Base-by-base conservation (phyloP, 2,113 vertebrate species). In the Platichthys stellatus region DNA sequence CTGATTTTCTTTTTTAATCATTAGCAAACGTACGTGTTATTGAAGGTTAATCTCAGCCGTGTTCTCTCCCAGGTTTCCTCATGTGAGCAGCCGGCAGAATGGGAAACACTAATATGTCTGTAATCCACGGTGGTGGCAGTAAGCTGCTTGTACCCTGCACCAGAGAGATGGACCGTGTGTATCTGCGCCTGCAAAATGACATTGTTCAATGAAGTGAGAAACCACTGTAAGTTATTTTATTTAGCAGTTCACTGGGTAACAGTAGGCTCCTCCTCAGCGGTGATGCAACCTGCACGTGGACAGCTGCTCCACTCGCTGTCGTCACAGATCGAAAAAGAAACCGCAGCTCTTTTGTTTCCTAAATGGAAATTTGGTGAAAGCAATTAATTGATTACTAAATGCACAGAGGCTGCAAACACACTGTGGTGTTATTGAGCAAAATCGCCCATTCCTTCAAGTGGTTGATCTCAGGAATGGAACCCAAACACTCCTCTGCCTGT, bases 231-330 rank as follows among this genome's bases (percentile, higher is more conserved):
- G 74, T 64, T 81, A 45, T 81, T 89, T 84, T 82, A 87, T 86
- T 86, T 70, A 74, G 67, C 82, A 80, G 84, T 54, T 87, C 86
- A 86, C 70, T 88, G 82, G 68, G 40, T 86, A 81, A 51, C 11
- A 72, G 79, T 67, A 49, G 2, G 59, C 57, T 59, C 63, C 57
- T 69, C 58, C 76, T 83, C 28, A 40, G 24, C 26, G 20, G 43
- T 62, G 76, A 78, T 64, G 67, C 28, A 63, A 83, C 82, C 70
- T 63, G 28, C 63, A 69, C 13, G 4, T 49, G 21, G 68, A 67
- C 84, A 78, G 49, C 59, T 78, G 65, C 24, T 47, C 40, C 40
- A 1, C 2, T 13, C 47, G 15, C 17, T 10, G 35, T 2, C 35
- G 35, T 38, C 35, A 38, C 35, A 8, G 35, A 1, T 1, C 35